Evolutionary conservation across 2,888 invertebrate species (phyloP), one percentile per base, ranked within the genome.

Genomic region (Epirrhoe tristata): DNA sequence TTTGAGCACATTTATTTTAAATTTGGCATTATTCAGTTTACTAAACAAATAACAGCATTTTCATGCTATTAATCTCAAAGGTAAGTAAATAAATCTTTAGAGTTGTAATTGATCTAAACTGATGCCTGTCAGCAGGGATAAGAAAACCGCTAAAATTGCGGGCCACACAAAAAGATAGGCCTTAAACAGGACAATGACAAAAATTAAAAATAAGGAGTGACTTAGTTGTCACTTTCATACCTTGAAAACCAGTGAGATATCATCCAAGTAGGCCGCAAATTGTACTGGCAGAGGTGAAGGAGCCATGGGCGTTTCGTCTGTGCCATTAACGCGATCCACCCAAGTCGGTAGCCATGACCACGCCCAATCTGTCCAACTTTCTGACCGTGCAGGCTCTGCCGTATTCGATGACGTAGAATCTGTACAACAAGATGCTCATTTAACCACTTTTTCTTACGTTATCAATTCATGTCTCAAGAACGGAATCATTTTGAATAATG

Each of bases 311-410:
- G 83, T 73, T 31, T 84, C 86, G n/a, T 84, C 87, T 1, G 75
- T 74, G 0, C 77, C 80, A 52, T 82, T 43, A 4, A 10, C 85
- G 39, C 81, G 79, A 67, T 88, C 89, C 60, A 70, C 72, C 84
- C 83, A 84, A 24, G 87, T 72, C 1, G 92, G 93, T 68, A 92
- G 70, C 92, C 92, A 93, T 3, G 93, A 93, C 91, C 91, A 91
- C 55, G 91, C 93, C 93, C 93, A 93, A 24, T 90, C 88, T 14
- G 91, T 84, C 93, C 93, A 93, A 63, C 88, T 89, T 60, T 80
- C 88, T 0, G 75, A 60, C 0, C 85, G 82, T 0, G 78, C 66
- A 4, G 87, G 84, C 72, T 90, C 91, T 3, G 84, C 81, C 0
- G 81, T 71, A 58, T 79, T 82, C 0, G 77, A 63, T 0, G 80